Conservation (phyloP, 2,113 vertebrate species). For the Acanthisitta chloris region DNA sequence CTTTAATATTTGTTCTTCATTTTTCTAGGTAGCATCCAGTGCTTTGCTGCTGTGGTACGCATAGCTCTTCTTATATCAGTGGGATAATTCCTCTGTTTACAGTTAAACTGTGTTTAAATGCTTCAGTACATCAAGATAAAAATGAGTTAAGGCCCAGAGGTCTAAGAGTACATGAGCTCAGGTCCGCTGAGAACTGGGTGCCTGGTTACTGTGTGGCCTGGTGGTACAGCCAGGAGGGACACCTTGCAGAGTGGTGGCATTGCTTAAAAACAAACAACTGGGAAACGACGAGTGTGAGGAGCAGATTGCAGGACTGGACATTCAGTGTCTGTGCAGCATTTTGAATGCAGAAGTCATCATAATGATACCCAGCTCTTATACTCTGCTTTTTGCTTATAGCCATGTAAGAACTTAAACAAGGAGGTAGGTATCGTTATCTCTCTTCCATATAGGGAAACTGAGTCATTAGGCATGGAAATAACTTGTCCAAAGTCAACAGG, state of each 20-base stretch:
- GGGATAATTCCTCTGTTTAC: neutral
- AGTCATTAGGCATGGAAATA: neutral
- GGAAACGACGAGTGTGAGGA: neutral
- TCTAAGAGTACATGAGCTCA: neutral
- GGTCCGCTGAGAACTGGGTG: neutral
- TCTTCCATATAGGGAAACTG: neutral
- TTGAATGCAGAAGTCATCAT: neutral
- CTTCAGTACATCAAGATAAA: neutral
- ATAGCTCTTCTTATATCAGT: neutral
- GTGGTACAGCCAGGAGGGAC: neutral
- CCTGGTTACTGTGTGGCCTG: neutral
- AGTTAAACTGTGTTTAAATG: neutral
- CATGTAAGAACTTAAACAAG: neutral
- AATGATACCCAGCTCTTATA: neutral
- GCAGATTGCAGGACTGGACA: neutral
- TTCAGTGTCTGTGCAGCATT: neutral
- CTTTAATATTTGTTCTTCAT: neutral
- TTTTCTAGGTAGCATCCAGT: neutral
- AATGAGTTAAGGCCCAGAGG: neutral
- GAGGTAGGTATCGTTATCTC: neutral
- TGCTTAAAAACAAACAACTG: neutral
- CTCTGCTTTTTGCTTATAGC: neutral
- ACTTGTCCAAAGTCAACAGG: neutral
- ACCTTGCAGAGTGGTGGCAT: rapidly evolving
- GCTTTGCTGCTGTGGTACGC: neutral